Conservation (phyloP, 2,797 vertebrate genomes). For the Eurystomus glaucurus region DNA sequence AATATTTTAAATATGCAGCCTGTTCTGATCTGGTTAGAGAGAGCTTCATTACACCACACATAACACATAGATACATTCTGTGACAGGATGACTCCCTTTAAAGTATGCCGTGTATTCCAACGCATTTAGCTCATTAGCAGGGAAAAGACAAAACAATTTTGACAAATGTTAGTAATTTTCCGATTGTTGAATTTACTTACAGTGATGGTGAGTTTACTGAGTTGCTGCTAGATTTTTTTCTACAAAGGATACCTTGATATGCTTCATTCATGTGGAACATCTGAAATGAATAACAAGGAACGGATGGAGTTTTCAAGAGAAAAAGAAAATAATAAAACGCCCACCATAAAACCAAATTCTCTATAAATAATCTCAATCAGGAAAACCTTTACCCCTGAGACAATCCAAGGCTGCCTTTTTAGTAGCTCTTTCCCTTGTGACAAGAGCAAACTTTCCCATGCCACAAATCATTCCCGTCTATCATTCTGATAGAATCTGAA, state of each 20-base stretch:
- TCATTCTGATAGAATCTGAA: conserved; percentile 6
- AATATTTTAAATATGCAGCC: conserved; percentile 5
- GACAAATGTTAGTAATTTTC: conserved; percentile 20
- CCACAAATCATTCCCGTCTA: not conserved
- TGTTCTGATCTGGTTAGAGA: not conserved
- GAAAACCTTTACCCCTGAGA: conserved; percentile 55
- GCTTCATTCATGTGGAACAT: conserved; percentile 42
- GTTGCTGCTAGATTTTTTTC: conserved; percentile 42
- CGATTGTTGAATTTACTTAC: conserved; percentile 42
- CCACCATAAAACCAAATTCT: conserved; percentile 53
- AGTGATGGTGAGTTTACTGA: not conserved
- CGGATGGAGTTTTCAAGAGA: conserved; percentile 12
- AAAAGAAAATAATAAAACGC: conserved; percentile 44
- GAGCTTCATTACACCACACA: not conserved
- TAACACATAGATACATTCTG: not conserved
- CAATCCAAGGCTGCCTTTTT: conserved; percentile 39
- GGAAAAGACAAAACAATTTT: not conserved
- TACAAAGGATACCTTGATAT: not conserved
- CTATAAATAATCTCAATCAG: conserved; percentile 53
- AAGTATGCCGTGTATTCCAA: not conserved
- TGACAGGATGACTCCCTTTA: not conserved
- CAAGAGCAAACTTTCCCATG: conserved; percentile 64
- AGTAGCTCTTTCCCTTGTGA: conserved; percentile 55
- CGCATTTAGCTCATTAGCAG: not conserved
- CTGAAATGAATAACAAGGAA: conserved; percentile 54